A percentile compares a stretch with the other conserved stretches of the same genome.
Evolutionary conservation across 1,140 invertebrate genomes (phyloP).

Genomic region (Scylla paramamosain): DNA sequence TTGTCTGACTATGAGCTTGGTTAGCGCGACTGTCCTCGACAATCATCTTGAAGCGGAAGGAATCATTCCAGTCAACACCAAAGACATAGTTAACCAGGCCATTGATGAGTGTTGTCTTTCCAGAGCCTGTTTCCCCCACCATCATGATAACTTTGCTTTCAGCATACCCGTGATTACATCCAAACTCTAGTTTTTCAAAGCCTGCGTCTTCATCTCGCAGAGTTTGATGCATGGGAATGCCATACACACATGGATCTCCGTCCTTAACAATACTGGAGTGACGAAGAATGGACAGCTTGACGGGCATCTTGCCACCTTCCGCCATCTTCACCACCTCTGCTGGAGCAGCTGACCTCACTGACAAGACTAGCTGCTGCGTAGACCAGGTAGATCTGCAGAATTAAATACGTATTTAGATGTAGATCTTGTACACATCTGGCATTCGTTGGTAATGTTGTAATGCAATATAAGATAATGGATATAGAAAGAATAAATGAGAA

Average conservation of each 20-base stretch:
- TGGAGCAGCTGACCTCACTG: background rate
- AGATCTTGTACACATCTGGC: too few species aligned
- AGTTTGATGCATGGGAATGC: background rate
- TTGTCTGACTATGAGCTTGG: constrained; percentile 29
- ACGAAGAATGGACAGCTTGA: background rate
- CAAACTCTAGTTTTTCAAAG: background rate
- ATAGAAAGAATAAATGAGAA: too few species aligned
- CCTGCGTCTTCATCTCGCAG: background rate
- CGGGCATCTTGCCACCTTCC: background rate
- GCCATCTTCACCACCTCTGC: background rate
- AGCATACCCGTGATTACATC: too few species aligned
- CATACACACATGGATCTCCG: background rate
- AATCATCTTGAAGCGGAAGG: constrained; percentile 25
- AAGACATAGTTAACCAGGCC: too few species aligned
- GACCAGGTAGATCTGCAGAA: too few species aligned
- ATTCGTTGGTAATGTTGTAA: too few species aligned
- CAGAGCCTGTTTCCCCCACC: too few species aligned
- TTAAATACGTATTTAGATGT: too few species aligned
- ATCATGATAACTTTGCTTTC: constrained; percentile 21
- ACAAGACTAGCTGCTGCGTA: too few species aligned
- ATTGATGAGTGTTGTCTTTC: too few species aligned
- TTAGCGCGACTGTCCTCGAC: background rate
- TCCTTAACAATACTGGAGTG: background rate
- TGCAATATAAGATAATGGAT: too few species aligned
- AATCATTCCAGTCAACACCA: constrained; percentile 29